Base-by-base conservation (phyloP, 1,140 invertebrate species). In the Brachionus sp. region DNA sequence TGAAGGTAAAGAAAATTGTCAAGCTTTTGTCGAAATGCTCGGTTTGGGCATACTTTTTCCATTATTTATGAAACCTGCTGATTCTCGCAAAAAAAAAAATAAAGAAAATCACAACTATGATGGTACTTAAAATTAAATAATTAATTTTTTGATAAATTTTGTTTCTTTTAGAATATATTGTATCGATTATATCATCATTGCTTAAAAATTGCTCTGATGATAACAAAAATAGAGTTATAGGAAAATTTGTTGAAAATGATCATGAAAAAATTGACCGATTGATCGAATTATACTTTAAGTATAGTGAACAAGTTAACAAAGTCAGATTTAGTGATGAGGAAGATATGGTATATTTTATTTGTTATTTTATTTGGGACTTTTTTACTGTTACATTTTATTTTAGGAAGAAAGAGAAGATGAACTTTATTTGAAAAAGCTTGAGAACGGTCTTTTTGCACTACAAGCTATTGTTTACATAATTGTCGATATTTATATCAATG, bases 1-100 rank as follows among this genome's bases (percentile, higher is more conserved):
- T 1, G 95, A 98, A 87, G 96, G 95, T 5, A 92, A 92, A 86
- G 95, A 98, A 85, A 97, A 98, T 87, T 98, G 96, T 87, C 96
- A 96, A 86, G 98, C 99, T 89, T 98, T 99, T 90, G 94, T 99
- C 0, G 98, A 99, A 87, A 98, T 99, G 86, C 91, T 99, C 2
- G 98, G 97, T 0, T 91, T 99, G 7, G 90, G 96, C 37, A 97
- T 95, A 1, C 93, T 99, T 77, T 99, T 99, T 90, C 97, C 97
- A 1, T 89, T 99, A 0, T 99, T 99, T 87, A 98, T 99, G 97
- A 97, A 98, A 90, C 98, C 97, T 0, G 96, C 96, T 4, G 95
- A 94, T 93, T 86, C 92, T 42, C 33, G 42, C 73, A 84, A 83
- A 9, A 53, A 23, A 46, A 46, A 53, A 46, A 64, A 50, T 19